Conservation (phyloP, 1,140 invertebrate species). For the Elymnias hypermnestra region DNA sequence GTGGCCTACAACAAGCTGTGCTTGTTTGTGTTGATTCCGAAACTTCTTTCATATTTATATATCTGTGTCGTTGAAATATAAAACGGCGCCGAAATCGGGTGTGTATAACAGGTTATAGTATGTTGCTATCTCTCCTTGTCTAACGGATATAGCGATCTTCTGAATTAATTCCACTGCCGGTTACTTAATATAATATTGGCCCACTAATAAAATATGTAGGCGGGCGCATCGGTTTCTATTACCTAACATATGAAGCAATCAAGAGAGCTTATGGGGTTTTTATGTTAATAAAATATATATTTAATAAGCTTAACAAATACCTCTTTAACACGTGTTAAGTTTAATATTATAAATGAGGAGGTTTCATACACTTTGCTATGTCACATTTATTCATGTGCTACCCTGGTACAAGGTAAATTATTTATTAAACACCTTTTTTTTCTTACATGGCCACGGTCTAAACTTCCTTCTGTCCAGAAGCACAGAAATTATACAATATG, state of each 20-base stretch:
- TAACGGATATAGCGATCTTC: slow-evolving; percentile 50
- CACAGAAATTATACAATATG: no score
- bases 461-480: no score
- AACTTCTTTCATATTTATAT: slow-evolving; percentile 63
- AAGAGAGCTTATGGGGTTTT: slow-evolving; percentile 11
- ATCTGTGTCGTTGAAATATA: slow-evolving; percentile 33
- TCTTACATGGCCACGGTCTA: no score
- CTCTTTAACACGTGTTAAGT: no score
- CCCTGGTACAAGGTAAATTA: no score
- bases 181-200: slow-evolving; percentile 47
- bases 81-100: slow-evolving; percentile 39
- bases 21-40: slow-evolving; percentile 52
- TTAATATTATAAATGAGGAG: no score
- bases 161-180: slow-evolving; percentile 48
- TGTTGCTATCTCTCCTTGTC: slow-evolving; percentile 46
- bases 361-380: no score
- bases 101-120: slow-evolving; percentile 45
- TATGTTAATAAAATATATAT: slow-evolving; percentile 1
- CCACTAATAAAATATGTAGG: slow-evolving; percentile 28
- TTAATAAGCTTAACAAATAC: neutral
- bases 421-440: no score
- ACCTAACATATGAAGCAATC: slow-evolving; percentile 20
- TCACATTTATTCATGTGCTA: no score
- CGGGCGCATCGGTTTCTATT: slow-evolving; percentile 34
- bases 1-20: slow-evolving; percentile 48